These are phyloP conservation scores for Craterocephalus amniculus DNA, from an alignment of 2,797 vertebrate genomes.

Conservation along the genomic window DNA sequence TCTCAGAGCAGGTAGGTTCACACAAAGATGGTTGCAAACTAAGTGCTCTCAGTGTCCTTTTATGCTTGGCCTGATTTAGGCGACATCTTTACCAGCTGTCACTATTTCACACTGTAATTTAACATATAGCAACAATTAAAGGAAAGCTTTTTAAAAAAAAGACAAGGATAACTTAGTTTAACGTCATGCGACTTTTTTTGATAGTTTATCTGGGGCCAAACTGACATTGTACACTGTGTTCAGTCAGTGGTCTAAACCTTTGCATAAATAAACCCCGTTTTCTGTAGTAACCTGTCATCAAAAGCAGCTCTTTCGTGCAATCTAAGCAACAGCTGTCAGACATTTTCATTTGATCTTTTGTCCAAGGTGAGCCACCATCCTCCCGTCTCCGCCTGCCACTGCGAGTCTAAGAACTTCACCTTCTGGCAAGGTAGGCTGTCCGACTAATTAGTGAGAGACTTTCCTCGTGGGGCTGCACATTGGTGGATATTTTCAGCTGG, in stretches of 20 bases:
- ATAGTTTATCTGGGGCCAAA: neutral
- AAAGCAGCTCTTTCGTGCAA: neutral
- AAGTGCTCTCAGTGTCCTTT: neutral
- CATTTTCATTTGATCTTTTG: conserved; percentile 55
- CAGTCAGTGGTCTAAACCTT: neutral
- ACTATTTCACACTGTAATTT: neutral
- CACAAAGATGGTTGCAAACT: neutral
- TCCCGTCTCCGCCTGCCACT: conserved; percentile 98
- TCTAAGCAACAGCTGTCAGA: conserved; percentile 42
- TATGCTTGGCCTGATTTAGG: neutral
- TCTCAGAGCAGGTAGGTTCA: conserved; percentile 93
- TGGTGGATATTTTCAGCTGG: conserved; percentile 4
- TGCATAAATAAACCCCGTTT: neutral
- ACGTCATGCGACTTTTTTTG: neutral
- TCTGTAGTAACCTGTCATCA: neutral
- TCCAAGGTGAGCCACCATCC: conserved; percentile 97
- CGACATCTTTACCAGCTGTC: neutral
- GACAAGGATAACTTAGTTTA: neutral
- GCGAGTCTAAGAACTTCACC: conserved; percentile 99
- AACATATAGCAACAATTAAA: neutral
- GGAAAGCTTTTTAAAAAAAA: neutral
- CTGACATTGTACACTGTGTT: neutral
- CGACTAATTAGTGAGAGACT: conserved; percentile 38
- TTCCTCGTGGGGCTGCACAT: conserved; percentile 20
- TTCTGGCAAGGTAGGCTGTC: conserved; percentile 96